Evolutionary conservation across 2,888 invertebrate species (phyloP).

Genomic region (Euproctis similis): DNA sequence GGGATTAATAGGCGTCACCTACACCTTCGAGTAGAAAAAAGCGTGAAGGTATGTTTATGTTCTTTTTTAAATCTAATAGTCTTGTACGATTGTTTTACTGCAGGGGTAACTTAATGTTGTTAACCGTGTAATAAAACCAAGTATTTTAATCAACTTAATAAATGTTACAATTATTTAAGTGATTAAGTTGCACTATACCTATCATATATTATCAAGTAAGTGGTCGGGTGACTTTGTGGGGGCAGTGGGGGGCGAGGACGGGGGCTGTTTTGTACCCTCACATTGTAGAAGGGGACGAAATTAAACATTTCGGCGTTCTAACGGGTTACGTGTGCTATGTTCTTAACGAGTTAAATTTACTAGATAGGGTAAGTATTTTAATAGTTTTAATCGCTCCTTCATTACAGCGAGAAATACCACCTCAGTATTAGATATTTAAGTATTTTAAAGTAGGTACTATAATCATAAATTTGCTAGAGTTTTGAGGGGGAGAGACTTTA

Average conservation of each 20-base stretch:
- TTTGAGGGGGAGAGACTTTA: too few relatives aligned
- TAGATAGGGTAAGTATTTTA: constrained; percentile 32
- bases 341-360: constrained; percentile 38
- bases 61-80: too few relatives aligned
- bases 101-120: too few relatives aligned
- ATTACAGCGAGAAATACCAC: too few relatives aligned
- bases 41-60: too few relatives aligned
- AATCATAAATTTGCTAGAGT: too few relatives aligned
- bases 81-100: too few relatives aligned
- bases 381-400: background rate
- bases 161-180: constrained; percentile 72
- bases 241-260: too few relatives aligned
- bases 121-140: constrained; percentile 43
- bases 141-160: constrained; percentile 73
- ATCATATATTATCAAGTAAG: constrained; percentile 65
- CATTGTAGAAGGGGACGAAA: constrained; percentile 50
- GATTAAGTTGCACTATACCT: constrained; percentile 69
- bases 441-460: too few relatives aligned
- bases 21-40: too few relatives aligned
- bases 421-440: too few relatives aligned
- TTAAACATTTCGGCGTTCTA: constrained; percentile 69
- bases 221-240: constrained; percentile 40
- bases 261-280: constrained; percentile 26
- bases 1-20: too few relatives aligned
- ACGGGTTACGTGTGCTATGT: constrained; percentile 64